Percentiles rank a stretch among this genome's conserved stretches.
phyloP scores from a whole-genome alignment of 2,888 invertebrate genomes.

The Melinaea menophilus region DNA sequence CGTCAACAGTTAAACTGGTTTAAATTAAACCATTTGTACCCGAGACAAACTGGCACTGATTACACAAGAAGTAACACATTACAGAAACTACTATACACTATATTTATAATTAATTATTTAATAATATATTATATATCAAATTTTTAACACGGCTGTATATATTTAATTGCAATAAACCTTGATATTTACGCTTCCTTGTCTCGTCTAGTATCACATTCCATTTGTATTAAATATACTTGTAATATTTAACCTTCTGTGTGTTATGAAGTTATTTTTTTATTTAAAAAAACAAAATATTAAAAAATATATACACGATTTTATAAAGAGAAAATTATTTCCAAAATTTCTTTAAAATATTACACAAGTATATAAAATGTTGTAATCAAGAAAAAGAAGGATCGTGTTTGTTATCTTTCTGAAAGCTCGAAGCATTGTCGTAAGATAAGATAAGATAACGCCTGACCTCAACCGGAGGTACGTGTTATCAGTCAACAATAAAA shows the following conservation, averaged over 20 bases:
- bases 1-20: constrained; percentile 66
- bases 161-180: constrained; percentile 30
- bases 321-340: no score
- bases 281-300: no score
- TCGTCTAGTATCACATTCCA: constrained; percentile 18
- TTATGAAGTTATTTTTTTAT: no score
- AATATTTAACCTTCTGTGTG: background rate
- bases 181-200: constrained; percentile 29
- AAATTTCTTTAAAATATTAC: no score
- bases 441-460: constrained; percentile 45
- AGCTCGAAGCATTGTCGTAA: constrained; percentile 26
- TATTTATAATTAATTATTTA: constrained; percentile 7
- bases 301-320: no score
- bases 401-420: constrained; percentile 20
- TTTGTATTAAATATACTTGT: background rate
- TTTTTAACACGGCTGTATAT: constrained; percentile 1
- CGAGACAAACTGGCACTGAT: constrained; percentile 37
- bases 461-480: constrained; percentile 55
- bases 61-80: constrained; percentile 8
- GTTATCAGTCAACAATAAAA: constrained; percentile 54
- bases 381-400: background rate
- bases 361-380: background rate
- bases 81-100: background rate
- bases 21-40: constrained; percentile 48
- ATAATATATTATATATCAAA: constrained; percentile 1